Evolutionary conservation across 1,140 invertebrate species (phyloP), one percentile per base, ranked within the genome.

Genomic region (Bombyx mandarina): DNA sequence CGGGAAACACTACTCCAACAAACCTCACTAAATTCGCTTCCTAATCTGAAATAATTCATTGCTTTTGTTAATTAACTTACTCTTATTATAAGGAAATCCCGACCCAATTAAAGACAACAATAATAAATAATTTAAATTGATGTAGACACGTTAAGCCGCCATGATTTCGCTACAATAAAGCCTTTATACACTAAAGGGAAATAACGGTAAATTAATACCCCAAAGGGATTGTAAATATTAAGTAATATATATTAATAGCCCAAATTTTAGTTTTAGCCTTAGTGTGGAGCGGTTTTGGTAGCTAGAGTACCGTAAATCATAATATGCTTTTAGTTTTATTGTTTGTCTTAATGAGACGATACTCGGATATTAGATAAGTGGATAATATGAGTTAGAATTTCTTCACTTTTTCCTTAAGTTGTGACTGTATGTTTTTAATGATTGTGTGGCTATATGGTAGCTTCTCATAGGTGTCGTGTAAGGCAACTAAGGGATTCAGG

Each of bases 201-300:
- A 72, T 67, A 77, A 72, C 66, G 69, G 67, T 61, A 71, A 79
- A 70, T 75, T 70, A 73, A 74, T 64, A 67, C 73, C 75, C 75
- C 64, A 67, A 71, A 70, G 82, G 75, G 66, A 71, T 71, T 77
- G 71, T 82, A 80, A 82, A 83, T 85, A 71, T 46, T 68, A 71
- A 71, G 73, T 82, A 79, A 85, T 85, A 80, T 78, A 80, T 85
- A 85, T 80, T 82, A 82, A 85, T 85, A 76, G 79, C 68, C 63
- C 58, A 60, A 67, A 77, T 80, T 82, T 79, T 73, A 75, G 68
- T 73, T 73, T 67, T 61, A 73, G 71, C 67, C 64, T 66, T 57
- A 69, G 72, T 69, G 75, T 67, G 79, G 82, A 79, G 71, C 77
- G 64, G 82, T 82, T 77, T 61, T 52, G 56, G 63, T 77, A 72